Evolutionary conservation across 2,888 invertebrate species (phyloP).

Genomic region (Drosophila robusta): DNA sequence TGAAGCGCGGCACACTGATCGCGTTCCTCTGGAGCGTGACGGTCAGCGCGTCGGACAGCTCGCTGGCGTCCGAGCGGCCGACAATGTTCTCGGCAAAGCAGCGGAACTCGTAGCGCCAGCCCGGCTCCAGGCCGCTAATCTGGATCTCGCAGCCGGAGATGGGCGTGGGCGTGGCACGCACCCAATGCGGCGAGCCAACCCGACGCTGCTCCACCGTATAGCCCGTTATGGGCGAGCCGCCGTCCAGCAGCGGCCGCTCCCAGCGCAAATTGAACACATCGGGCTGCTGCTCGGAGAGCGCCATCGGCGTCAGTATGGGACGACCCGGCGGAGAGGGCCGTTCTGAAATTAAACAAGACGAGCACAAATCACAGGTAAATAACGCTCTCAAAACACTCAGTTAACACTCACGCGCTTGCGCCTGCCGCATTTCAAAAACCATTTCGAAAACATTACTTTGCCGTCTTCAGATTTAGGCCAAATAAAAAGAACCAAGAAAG

Average conservation of each 20-base stretch:
- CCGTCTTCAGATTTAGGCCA: conserved; percentile 66
- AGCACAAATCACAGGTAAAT: conserved; percentile 36
- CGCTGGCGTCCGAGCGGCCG: conserved; percentile 93
- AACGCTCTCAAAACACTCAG: conserved; percentile 9
- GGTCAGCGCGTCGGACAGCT: conserved; percentile 93
- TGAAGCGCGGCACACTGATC: conserved; percentile 90
- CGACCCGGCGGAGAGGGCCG: conserved; percentile 92
- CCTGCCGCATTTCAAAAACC: conserved; percentile 16
- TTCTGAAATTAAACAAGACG: conserved; percentile 85
- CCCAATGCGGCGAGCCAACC: conserved; percentile 93
- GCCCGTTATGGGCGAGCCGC: conserved; percentile 94
- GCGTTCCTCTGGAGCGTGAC: conserved; percentile 90
- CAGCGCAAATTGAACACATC: conserved; percentile 93
- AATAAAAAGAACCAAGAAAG: conserved; percentile 11
- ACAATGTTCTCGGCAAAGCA: conserved; percentile 96
- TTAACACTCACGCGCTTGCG: conserved; percentile 32
- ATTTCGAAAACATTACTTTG: conserved; percentile 71
- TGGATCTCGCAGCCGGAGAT: conserved; percentile 91
- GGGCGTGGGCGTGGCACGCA: conserved; percentile 91
- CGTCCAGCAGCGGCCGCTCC: conserved; percentile 92
- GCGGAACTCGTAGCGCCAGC: conserved; percentile 95
- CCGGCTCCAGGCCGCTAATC: conserved; percentile 93
- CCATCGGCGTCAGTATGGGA: conserved; percentile 91
- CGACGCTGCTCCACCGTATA: conserved; percentile 92
- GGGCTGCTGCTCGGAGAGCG: conserved; percentile 90